A percentile compares a stretch with the other conserved stretches of the same genome.
phyloP scores from a whole-genome alignment of 1,140 invertebrate genomes.

The Brachionus plicatilis region DNA sequence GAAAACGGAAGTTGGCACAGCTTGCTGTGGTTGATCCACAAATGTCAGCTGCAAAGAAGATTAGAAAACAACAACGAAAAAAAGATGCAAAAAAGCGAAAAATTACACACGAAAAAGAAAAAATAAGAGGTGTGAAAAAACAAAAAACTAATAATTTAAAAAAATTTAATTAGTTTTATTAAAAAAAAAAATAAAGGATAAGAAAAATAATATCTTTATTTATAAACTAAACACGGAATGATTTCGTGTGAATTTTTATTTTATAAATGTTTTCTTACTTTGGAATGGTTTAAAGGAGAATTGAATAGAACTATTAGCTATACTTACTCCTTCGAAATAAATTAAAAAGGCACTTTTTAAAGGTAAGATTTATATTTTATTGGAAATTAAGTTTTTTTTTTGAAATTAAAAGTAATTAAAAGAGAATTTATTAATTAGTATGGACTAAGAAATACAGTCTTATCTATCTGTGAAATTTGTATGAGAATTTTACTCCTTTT shows the following conservation, averaged over 20 bases:
- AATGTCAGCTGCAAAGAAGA: constrained; percentile 68
- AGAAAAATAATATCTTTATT: background rate
- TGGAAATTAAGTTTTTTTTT: too few species aligned
- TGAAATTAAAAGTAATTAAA: too few species aligned
- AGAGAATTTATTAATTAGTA: too few species aligned
- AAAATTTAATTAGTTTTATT: background rate
- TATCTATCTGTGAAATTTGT: too few species aligned
- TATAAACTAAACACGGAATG: background rate
- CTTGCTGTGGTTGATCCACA: constrained; percentile 69
- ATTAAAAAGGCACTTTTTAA: too few species aligned
- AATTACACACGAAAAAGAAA: background rate
- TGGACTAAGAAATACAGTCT: too few species aligned
- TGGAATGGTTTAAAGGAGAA: too few species aligned
- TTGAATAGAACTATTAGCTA: too few species aligned
- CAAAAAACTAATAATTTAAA: background rate
- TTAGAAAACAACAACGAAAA: constrained; percentile 69
- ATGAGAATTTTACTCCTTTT: too few species aligned
- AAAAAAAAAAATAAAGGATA: background rate
- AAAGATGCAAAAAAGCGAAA: constrained; percentile 64
- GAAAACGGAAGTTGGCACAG: constrained; percentile 62
- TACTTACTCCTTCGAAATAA: too few species aligned
- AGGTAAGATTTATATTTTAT: too few species aligned
- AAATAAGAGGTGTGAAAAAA: background rate
- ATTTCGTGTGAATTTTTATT: background rate
- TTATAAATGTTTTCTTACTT: background rate